phyloP scores from a whole-genome alignment of 1,140 invertebrate genomes.

The Pentalonia nigronervosa region DNA sequence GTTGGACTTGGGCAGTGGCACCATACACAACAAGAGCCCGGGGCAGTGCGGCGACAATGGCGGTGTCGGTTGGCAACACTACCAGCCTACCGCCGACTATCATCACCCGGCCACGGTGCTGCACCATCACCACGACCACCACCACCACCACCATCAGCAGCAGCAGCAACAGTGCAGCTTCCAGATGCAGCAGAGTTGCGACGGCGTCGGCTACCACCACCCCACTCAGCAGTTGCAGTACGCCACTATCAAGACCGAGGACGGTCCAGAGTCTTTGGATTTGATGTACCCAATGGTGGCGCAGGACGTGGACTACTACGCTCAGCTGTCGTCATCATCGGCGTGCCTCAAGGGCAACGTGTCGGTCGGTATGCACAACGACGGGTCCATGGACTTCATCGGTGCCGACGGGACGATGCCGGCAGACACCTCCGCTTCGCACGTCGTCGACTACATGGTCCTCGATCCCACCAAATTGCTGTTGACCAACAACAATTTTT shows the following conservation, averaged over 20 bases:
- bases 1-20: slow-evolving; percentile 74
- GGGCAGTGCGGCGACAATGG: neutral
- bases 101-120: neutral
- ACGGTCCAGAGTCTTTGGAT: neutral
- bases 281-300: neutral
- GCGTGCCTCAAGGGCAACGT: neutral
- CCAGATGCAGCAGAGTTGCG: neutral
- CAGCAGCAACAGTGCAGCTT: neutral
- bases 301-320: neutral
- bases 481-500: slow-evolving; percentile 45
- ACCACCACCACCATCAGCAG: neutral
- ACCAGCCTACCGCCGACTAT: neutral
- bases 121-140: neutral
- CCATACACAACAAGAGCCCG: slow-evolving; percentile 66
- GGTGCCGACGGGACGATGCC: neutral
- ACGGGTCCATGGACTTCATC: neutral
- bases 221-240: neutral
- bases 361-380: neutral
- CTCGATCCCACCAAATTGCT: slow-evolving; percentile 6
- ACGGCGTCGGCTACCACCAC: neutral
- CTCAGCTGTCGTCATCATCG: neutral
- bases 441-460: neutral
- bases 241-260: slow-evolving; percentile 1
- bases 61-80: neutral
- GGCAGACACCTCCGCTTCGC: neutral